Base-by-base conservation (phyloP, 2,113 vertebrate species). In the Herpetotheres cachinnans region DNA sequence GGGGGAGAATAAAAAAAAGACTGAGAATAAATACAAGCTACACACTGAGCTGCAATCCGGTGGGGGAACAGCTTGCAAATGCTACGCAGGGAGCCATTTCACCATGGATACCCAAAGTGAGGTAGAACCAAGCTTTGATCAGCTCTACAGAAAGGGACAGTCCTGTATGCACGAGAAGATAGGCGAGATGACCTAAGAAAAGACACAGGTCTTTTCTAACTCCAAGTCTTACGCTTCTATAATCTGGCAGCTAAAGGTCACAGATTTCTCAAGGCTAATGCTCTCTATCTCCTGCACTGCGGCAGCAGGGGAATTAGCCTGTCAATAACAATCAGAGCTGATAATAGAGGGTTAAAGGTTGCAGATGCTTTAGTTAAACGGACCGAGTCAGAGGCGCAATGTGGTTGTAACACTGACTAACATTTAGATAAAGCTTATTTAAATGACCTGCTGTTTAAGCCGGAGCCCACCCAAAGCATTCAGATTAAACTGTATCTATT, bases 311-410 rank as follows among this genome's bases (percentile, higher is more conserved):
- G 95, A 96, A 97, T 96, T 94, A 95, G 78, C 65, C 94, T 95
- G 96, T 94, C 97, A 96, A 90, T 93, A 97, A 89, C 93, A 97
- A 96, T 96, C 96, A 94, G 86, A 76, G 86, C 40, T 89, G 96
- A 96, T 97, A 97, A 97, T 83, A 86, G 72, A 77, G 88, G 92
- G 97, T 96, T 96, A 97, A 96, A 96, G 96, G 96, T 93, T 94
- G 91, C 91, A 95, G 95, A 97, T 71, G 91, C 90, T 94, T 96
- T 56, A 47, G 85, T 52, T 89, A 94, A 96, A 94, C 34, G 71
- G 83, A 88, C 88, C 10, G 1, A 42, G 18, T 32, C 17, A 8
- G 73, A 74, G 80, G 59, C 10, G 36, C 69, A 47, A 10, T 20
- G 88, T 62, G 78, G 40, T 30, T 70, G 11, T 30, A 88, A 44